A percentile compares a stretch with the other conserved stretches of the same genome.
These are phyloP conservation scores for Tridacna gigas DNA, from an alignment of 2,888 invertebrate species.

Conservation along the genomic window DNA sequence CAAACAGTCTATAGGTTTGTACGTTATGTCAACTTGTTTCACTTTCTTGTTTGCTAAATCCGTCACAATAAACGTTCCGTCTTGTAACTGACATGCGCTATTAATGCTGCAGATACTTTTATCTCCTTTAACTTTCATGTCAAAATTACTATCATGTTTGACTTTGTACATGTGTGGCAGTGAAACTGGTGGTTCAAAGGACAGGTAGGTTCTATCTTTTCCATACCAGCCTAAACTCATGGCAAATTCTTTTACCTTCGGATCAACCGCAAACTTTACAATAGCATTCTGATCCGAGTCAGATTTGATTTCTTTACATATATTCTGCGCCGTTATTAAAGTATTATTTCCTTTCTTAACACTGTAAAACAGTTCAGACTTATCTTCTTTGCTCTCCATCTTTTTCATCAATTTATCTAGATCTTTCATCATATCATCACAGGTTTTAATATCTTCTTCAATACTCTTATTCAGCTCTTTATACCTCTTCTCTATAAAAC, in stretches of 20 bases:
- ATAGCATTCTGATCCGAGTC: conserved; percentile 33
- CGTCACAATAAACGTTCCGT: conserved; percentile 45
- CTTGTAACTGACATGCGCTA: conserved; percentile 40
- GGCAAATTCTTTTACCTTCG: conserved; percentile 52
- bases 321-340: conserved; percentile 18
- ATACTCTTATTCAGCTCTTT: conserved; percentile 39
- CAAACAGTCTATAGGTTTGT: conserved; percentile 30
- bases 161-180: conserved; percentile 48
- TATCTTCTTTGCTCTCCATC: conserved; percentile 4
- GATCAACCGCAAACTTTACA: conserved; percentile 51
- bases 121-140: conserved; percentile 44
- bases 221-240: conserved; percentile 53
- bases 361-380: conserved; percentile 20
- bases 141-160: conserved; percentile 47
- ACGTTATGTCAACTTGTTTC: conserved; percentile 52
- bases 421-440: conserved; percentile 38
- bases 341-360: conserved; percentile 32
- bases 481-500: conserved; percentile 41
- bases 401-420: conserved; percentile 32
- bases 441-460: conserved; percentile 33
- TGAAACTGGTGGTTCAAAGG: conserved; percentile 40
- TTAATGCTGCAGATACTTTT: conserved; percentile 37
- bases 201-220: conserved; percentile 55
- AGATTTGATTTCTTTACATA: conserved; percentile 35
- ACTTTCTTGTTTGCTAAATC: conserved; percentile 40